Conservation (phyloP, 53 echinoderm and acorn worm genomes). For the Astropecten irregularis region DNA sequence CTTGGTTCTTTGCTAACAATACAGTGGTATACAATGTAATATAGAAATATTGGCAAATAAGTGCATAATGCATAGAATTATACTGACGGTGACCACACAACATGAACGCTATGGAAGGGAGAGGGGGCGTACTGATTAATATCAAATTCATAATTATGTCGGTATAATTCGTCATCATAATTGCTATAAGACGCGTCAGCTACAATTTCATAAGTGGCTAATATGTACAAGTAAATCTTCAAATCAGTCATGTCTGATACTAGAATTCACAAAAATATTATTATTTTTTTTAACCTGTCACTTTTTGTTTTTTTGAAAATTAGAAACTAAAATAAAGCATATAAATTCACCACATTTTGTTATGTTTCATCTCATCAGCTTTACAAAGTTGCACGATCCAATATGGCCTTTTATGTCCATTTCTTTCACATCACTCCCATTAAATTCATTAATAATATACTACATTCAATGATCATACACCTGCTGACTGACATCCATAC, state of each 20-base stretch:
- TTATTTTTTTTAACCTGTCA: background rate
- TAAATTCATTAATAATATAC: background rate
- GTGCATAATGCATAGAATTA: background rate
- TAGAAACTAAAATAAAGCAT: constrained; percentile 18
- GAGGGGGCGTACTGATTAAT: background rate
- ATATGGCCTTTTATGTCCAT: constrained; percentile 25
- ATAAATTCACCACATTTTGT: constrained; percentile 4
- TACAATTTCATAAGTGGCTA: background rate
- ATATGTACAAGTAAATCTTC: constrained; percentile 27
- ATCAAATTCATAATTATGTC: no score
- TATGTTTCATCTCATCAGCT: background rate
- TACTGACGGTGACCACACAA: background rate
- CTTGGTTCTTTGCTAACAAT: no score
- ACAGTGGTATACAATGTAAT: no score
- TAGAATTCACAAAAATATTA: constrained; percentile 21
- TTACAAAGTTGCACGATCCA: constrained; percentile 34
- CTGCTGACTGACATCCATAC: background rate
- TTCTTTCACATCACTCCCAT: background rate
- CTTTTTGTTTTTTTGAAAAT: constrained; percentile 12
- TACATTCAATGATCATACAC: no score
- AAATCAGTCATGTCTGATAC: background rate
- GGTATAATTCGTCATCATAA: no score
- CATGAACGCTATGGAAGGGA: background rate
- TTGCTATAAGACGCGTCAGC: background rate
- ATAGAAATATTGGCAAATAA: background rate